Base-by-base conservation (phyloP, 2,888 invertebrate genomes). In the Asteroscopus sphinx region DNA sequence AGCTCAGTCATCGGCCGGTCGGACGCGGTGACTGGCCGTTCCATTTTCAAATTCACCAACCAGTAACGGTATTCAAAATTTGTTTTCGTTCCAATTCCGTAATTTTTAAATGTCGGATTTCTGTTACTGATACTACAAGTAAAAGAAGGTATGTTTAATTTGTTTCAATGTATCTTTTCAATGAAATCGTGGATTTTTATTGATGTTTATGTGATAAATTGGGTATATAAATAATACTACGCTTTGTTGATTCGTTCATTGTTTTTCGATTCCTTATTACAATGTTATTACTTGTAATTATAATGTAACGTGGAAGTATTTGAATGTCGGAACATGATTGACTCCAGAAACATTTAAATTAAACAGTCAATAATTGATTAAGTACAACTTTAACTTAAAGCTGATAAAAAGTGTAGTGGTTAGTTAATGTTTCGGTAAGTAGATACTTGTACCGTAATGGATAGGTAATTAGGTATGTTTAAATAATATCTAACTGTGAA, bases 1-100 rank as follows among this genome's bases (percentile, higher is more conserved):
- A 71, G 65, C 73, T 73, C 91, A 92, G 91, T 92, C 89, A 87
- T 86, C 89, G 85, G 81, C 86, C 89, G 86, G 85, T 82, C 76
- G 80, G 79, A 78, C 82, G 71, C 81, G 81, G 80, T 82, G 83
- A 82, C 76, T 79, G 85, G 80, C 83, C 85, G 86, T 82, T 83
- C 81, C 71, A 76, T 79, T 79, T 81, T 80, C 53, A 56, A 81
- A 78, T 76, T 64, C 46, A 61, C 64, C 30, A 53, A 54, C 53
- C 32, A 59, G 2, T 39, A 62, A 57, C 65, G 54, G 47, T 30
- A n/a, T 54, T 48, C 44, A 28, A 41, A 64, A 66, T 68, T 56
- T 8, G 37, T 36, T 30, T 63, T 60, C 15, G 30, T 53, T 52
- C 48, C 36, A 42, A 28, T 46, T 16, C 42, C 33, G 46, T 41